A percentile compares a stretch with the other conserved stretches of the same genome.
Evolutionary conservation across 1,140 invertebrate genomes (phyloP).

Genomic region (Trichogramma pretiosum): DNA sequence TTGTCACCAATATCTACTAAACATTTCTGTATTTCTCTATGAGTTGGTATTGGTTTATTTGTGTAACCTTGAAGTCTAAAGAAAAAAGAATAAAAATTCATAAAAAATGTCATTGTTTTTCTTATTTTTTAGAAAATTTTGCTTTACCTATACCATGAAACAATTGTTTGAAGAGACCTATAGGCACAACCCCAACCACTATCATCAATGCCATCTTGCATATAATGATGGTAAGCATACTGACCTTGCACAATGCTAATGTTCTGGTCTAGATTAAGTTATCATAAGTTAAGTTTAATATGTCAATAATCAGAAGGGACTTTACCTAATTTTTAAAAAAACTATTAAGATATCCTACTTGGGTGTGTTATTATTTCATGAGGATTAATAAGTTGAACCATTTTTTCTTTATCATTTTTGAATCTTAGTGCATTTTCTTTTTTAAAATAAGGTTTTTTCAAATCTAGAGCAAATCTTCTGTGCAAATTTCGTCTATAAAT

Average conservation of each 20-base stretch:
- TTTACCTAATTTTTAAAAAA: neutral
- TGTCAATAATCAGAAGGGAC: neutral
- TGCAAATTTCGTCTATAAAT: slow-evolving; percentile 57
- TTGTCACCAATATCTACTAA: slow-evolving; percentile 95
- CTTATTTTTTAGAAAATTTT: slow-evolving; percentile 16
- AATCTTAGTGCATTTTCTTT: slow-evolving; percentile 58
- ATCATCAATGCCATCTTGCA: slow-evolving; percentile 92
- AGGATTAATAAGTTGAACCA: slow-evolving; percentile 60
- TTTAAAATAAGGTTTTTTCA: slow-evolving; percentile 62
- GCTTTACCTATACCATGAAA: slow-evolving; percentile 85
- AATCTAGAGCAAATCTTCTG: slow-evolving; percentile 56
- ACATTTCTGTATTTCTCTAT: slow-evolving; percentile 85
- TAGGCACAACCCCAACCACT: slow-evolving; percentile 99
- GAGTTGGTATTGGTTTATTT: slow-evolving; percentile 71
- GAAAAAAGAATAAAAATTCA: slow-evolving; percentile 2
- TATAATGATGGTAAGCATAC: slow-evolving; percentile 94
- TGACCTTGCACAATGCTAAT: slow-evolving; percentile 67
- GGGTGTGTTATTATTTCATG: slow-evolving; percentile 53
- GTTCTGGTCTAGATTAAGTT: slow-evolving; percentile 37
- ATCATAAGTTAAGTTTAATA: slow-evolving; percentile 1
- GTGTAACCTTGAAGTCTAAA: slow-evolving; percentile 81
- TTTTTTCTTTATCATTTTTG: slow-evolving; percentile 39
- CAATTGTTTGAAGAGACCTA: slow-evolving; percentile 91
- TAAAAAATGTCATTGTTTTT: slow-evolving; percentile 4
- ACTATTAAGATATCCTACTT: slow-evolving; percentile 34